Evolutionary conservation across 2,797 vertebrate genomes (phyloP), one percentile per base, ranked within the genome.

Genomic region (Liparis tanakae): DNA sequence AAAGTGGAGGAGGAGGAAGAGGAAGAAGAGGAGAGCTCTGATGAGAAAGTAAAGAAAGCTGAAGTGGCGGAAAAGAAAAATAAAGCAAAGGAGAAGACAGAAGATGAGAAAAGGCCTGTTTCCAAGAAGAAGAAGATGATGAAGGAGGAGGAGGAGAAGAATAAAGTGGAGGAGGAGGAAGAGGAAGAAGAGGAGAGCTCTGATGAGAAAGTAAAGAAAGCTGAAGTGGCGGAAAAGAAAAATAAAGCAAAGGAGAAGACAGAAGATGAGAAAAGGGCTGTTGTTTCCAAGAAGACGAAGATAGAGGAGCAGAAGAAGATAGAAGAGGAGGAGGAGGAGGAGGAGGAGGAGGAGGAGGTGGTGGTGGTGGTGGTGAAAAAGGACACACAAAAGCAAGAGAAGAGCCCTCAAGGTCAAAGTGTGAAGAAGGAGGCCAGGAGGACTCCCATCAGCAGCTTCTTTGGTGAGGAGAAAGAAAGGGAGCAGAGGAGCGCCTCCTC

Each of bases 381-480:
- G 78, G 86, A 85, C 70, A 72, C 50, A 8, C 14, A 0, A 70
- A 73, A 79, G 53, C 50, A 13, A 73, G 76, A 69, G 66, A 62
- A 66, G 80, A 91, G 83, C 83, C 87, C 85, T 7, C 88, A 86
- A 88, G 82, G 82, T 83, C 10, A 76, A 79, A 81, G 51, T 30
- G 66, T 43, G 33, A 91, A 80, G 65, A 72, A 67, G 82, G 84
- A 79, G 86, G 87, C 84, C 39, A 94, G 90, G 83, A 94, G 91
- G 85, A 22, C 87, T 6, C 81, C 89, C 2, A 92, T 97, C 87
- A 95, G 92, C 92, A 96, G 90, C 88, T 97, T 97, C 92, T 97
- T 97, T 88, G 90, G 96, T 97, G 88, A 94, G 94, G 20, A 55
- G 33, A 64, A 65, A 70, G 48, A 78, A 68, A 59, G 7, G 1